These are phyloP conservation scores for Isotomurus palustris DNA, from an alignment of 2,888 invertebrate species.

Conservation along the genomic window DNA sequence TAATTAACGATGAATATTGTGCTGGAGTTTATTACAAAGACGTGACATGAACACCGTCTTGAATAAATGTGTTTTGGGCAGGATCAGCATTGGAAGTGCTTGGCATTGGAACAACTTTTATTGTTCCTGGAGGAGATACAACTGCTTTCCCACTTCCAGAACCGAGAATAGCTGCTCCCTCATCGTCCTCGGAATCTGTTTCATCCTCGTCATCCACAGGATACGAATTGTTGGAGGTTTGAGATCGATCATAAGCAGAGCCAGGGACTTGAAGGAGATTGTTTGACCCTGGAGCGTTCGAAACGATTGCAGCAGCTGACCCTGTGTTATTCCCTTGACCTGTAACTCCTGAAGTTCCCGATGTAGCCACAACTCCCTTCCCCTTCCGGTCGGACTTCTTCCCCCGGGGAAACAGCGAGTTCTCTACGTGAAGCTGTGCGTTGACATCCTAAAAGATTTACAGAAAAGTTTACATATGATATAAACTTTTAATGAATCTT, in stretches of 20 bases:
- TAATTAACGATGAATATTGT: too few species aligned
- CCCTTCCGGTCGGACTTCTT: slow-evolving; percentile 17
- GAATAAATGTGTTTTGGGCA: slow-evolving; percentile 40
- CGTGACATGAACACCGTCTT: slow-evolving; percentile 44
- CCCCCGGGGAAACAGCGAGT: slow-evolving; percentile 32
- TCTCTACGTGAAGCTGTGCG: slow-evolving; percentile 33
- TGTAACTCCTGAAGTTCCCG: slow-evolving; percentile 20
- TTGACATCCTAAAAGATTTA: slow-evolving; percentile 38
- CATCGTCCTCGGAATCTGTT: slow-evolving; percentile 43
- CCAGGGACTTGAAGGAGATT: slow-evolving; percentile 3
- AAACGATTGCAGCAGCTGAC: neutral
- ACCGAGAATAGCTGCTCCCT: slow-evolving; percentile 37
- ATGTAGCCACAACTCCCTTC: slow-evolving; percentile 19
- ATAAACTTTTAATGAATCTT: too few species aligned
- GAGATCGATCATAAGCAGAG: neutral
- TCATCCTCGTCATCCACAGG: slow-evolving; percentile 28
- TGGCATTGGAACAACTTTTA: too few species aligned
- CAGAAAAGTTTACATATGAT: too few species aligned
- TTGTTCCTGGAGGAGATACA: neutral
- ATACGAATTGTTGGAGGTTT: slow-evolving; percentile 13
- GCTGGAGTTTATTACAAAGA: slow-evolving; percentile 25
- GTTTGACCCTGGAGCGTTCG: neutral
- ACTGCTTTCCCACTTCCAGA: neutral
- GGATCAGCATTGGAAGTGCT: slow-evolving; percentile 16
- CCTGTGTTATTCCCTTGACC: slow-evolving; percentile 1